Evolutionary conservation across 1,140 invertebrate genomes (phyloP), one percentile per base, ranked within the genome.

Genomic region (Euura lappo): DNA sequence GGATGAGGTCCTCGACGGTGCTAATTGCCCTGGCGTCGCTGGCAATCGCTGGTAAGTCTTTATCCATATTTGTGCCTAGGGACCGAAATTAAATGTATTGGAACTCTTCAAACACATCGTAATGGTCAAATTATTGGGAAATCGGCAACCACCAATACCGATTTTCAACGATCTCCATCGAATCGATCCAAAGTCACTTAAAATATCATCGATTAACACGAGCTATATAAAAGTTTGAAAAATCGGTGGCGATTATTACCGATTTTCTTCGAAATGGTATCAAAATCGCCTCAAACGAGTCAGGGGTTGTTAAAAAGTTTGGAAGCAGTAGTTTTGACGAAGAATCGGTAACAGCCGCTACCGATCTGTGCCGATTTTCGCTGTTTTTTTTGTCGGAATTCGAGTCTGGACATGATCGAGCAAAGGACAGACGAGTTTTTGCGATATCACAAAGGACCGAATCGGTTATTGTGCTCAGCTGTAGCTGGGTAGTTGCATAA

Each of bases 401-500:
- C 28, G 28, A 28, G 28, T 1, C 28, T 28, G 28, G 28, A 28
- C 28, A 28, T 28, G 28, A 28, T 28, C 28, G 28, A 28, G 28
- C 28, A 28, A 28, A 1, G 28, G 28, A 1, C 28, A 28, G 28
- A 28, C 28, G 28, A 28, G 28, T 28, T 28, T 28, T 28, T 28
- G 28, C 28, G 28, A 1, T 28, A 28, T 28, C 28, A 28, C 28
- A 28, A 28, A 28, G 28, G 28, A 28, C 28, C 28, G 28, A 28
- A 28, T 28, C 13, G 51, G 13, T 60, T 60, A 4, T 60, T 60
- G 51, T 5, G 13, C 51, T 60, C 51, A 60, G 51, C 51, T 60
- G 51, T 60, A 8, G 51, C 13, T 81, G 79, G 82, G 79, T 82
- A 74, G 80, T 88, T 87, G 84, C 86, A 88, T 86, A 87, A 88